A percentile compares a stretch with the other conserved stretches of the same genome.
phyloP scores from a whole-genome alignment of 2,888 invertebrate species.

The Drosophila niveifrons region DNA sequence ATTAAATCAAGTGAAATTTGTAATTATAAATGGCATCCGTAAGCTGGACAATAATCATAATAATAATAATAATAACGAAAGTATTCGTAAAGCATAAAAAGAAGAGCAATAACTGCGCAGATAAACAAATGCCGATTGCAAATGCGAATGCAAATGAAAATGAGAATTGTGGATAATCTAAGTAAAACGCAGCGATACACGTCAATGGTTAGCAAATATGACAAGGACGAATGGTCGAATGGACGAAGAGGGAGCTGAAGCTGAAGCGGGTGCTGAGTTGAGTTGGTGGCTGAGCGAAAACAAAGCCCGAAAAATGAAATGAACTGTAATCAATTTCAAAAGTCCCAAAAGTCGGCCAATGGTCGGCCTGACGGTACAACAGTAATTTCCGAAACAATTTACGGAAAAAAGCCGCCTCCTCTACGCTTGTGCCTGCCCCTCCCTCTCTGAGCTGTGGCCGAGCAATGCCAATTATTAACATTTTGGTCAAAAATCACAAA shows the following conservation, averaged over 20 bases:
- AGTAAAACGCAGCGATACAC: slow-evolving; percentile 27
- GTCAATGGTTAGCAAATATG: slow-evolving; percentile 26
- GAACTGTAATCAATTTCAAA: slow-evolving; percentile 76
- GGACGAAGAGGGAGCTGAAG: background rate
- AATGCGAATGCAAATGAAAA: slow-evolving; percentile 11
- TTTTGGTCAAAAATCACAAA: slow-evolving; percentile 50
- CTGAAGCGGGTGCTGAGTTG: no score
- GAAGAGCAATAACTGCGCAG: slow-evolving; percentile 44
- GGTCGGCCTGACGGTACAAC: slow-evolving; percentile 40
- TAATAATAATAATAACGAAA: slow-evolving; percentile 40
- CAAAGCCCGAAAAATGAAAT: slow-evolving; percentile 67
- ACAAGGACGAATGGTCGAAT: background rate
- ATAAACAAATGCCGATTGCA: slow-evolving; percentile 37
- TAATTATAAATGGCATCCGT: slow-evolving; percentile 48
- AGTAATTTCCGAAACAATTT: slow-evolving; percentile 74
- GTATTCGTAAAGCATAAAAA: slow-evolving; percentile 37
- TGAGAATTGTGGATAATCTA: background rate
- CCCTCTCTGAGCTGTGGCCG: slow-evolving; percentile 10
- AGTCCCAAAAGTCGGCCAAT: slow-evolving; percentile 42
- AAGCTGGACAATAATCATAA: slow-evolving; percentile 15
- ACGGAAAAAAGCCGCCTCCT: slow-evolving; percentile 35
- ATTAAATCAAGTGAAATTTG: slow-evolving; percentile 21
- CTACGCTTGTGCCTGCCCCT: background rate
- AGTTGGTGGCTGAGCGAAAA: slow-evolving; percentile 14
- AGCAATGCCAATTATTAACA: slow-evolving; percentile 73